Base-by-base conservation (phyloP, 2,113 vertebrate genomes). In the Dasyornis broadbenti region DNA sequence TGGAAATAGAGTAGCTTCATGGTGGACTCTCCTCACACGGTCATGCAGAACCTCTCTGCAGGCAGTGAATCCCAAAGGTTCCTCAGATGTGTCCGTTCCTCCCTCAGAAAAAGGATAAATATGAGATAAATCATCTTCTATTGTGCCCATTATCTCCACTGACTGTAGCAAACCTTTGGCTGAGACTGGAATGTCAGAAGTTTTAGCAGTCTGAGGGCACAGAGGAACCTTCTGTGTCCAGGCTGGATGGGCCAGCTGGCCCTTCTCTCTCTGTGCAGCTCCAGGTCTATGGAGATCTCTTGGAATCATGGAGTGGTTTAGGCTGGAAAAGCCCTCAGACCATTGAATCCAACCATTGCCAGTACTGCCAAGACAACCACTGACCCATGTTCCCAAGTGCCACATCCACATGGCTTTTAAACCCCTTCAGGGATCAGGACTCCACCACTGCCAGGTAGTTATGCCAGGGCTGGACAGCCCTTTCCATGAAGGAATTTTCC, bases 201-300 rank as follows among this genome's bases (percentile, higher is more conserved):
- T 53, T 61, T 26, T 3, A 53, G 45, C 54, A 49, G 50, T 6
- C 39, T 27, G 5, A 54, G n/a, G 53, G 45, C 7, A 40, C 3
- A 0, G 7, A 13, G 31, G 10, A 86, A 20, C 35, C 10, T 28
- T 23, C n/a, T 15, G 18, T 16, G 13, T 21, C 39, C 1, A 1
- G 49, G 30, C 2, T 47, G 60, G 50, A 22, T 33, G 42, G 35
- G 52, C 35, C 66, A 45, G 28, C 78, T 50, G 30, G 18, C 19
- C 19, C 9, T 52, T 15, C 8, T 26, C 24, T n/a, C 21, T 26
- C 31, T 10, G 10, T 45, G 24, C 20, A 44, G 9, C n/a, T 80
- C n/a, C 11, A 56, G 10, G 7, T 19, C 2, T 4, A 0, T 5
- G 24, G 37, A 52, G 40, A 14, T 11, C 15, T 10, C 27, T 39